Base-by-base conservation (phyloP, 2,113 vertebrate genomes). In the Hemichromis elongatus region DNA sequence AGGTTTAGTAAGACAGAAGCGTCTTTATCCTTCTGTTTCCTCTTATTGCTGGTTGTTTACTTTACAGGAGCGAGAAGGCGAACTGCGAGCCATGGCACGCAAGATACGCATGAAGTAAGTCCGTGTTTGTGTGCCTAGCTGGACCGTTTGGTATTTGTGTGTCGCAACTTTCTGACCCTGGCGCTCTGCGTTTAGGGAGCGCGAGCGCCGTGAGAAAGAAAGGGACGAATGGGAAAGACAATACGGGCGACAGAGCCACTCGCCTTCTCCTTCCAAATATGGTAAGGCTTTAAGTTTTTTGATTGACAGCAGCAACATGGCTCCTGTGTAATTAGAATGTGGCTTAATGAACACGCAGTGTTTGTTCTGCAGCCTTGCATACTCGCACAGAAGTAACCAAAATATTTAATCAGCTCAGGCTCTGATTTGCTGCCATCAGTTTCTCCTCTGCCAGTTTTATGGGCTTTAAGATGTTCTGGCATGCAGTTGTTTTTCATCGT, bases 91-190 rank as follows among this genome's bases (percentile, higher is more conserved):
- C 90, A 99, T 99, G 98, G 98, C 98, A 88, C 96, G 98, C 81
- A 99, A 99, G 91, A 99, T 99, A 88, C 97, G 98, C 18, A 98
- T 99, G 97, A 99, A 99, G 98, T 99, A 97, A 97, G 97, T 66
- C 6, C 33, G 59, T 84, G 30, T 73, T 42, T 73, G 47, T 68
- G 28, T 56, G 80, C 13, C 19, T 80, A 50, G 55, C 30, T 78
- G 78, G 45, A 79, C 83, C 19, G 52, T 86, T 81, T 78, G 55
- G 83, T 84, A 26, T 90, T 79, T 80, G 33, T 88, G 59, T 91
- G 59, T 89, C 59, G 83, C 81, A 80, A 66, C 40, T 12, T 53
- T 88, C 83, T 93, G 78, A 94, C 89, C 79, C 33, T 52, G 59
- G 28, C 30, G 3, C 82, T 93, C 12, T 89, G 54, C 79, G 13